phyloP scores from a whole-genome alignment of 2,888 invertebrate species.

The Drosophila birchii region DNA sequence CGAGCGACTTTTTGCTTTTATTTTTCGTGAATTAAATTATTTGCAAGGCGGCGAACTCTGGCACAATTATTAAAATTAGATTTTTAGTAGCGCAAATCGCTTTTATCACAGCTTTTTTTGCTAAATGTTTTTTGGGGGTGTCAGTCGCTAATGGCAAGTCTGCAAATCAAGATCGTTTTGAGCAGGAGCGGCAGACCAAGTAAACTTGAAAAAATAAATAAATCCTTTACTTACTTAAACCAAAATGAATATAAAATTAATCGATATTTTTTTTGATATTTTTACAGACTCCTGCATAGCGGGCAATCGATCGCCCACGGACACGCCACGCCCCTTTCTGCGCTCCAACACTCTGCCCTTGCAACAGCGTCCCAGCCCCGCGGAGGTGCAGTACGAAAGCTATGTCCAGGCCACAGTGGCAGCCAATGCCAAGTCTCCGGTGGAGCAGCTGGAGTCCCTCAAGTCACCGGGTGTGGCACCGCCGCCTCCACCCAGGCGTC shows the following conservation, averaged over 20 bases:
- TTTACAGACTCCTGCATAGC: constrained; percentile 83
- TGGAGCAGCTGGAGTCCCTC: constrained; percentile 70
- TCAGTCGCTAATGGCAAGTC: constrained; percentile 77
- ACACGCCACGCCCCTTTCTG: constrained; percentile 63
- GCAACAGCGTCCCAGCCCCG: constrained; percentile 81
- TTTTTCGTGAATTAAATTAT: constrained; percentile 16
- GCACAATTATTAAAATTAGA: constrained; percentile 63
- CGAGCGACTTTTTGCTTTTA: constrained; percentile 30
- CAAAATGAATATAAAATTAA: too few species aligned
- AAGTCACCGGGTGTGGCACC: constrained; percentile 58
- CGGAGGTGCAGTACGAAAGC: constrained; percentile 82
- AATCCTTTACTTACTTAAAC: too few species aligned
- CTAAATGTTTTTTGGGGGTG: constrained; percentile 3
- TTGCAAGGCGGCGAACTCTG: constrained; percentile 51
- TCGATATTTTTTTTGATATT: too few species aligned
- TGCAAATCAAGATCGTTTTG: constrained; percentile 78
- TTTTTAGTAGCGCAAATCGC: constrained; percentile 12
- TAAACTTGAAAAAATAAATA: too few species aligned
- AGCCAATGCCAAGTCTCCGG: constrained; percentile 82
- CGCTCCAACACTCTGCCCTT: constrained; percentile 75
- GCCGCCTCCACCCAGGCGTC: constrained; percentile 79
- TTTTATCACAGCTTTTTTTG: constrained; percentile 48
- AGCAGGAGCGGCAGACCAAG: constrained; percentile 55
- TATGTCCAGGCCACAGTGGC: constrained; percentile 82
- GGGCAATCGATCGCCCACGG: constrained; percentile 81